Conservation (phyloP, 2,113 vertebrate genomes). For the Alaudala cheleensis region DNA sequence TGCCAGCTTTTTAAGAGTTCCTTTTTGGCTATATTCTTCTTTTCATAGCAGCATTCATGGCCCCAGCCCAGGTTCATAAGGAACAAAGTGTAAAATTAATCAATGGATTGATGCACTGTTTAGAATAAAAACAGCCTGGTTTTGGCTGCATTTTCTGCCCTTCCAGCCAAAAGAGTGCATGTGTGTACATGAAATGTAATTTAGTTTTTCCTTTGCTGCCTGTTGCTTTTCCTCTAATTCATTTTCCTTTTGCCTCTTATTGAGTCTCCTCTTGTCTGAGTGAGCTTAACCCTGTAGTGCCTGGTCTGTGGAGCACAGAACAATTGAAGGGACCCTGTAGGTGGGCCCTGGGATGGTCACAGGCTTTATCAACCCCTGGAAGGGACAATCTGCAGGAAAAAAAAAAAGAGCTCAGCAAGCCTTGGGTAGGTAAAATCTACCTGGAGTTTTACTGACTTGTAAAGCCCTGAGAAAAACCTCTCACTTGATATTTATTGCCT, state of each 20-base stretch:
- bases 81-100: slow-evolving; percentile 72
- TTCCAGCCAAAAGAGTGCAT: slow-evolving; percentile 64
- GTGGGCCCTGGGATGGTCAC: neutral
- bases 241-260: slow-evolving; percentile 61
- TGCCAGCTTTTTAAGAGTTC: slow-evolving; percentile 65
- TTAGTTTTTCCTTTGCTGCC: slow-evolving; percentile 66
- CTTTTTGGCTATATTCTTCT: slow-evolving; percentile 62
- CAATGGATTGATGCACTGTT: slow-evolving; percentile 66
- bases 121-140: slow-evolving; percentile 59
- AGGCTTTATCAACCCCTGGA: neutral
- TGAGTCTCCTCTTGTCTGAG: slow-evolving; percentile 46
- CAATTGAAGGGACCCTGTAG: neutral
- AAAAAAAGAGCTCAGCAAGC: neutral
- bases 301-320: neutral
- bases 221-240: slow-evolving; percentile 68
- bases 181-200: slow-evolving; percentile 59
- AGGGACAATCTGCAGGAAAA: neutral
- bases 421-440: slow-evolving; percentile 24
- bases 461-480: slow-evolving; percentile 35
- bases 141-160: slow-evolving; percentile 56
- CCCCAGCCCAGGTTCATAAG: slow-evolving; percentile 66
- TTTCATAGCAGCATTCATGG: slow-evolving; percentile 56
- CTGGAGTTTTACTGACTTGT: slow-evolving; percentile 55
- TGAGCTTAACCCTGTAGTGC: slow-evolving; percentile 38
- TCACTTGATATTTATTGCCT: slow-evolving; percentile 39